Conservation (phyloP, 2,888 invertebrate species). For the Machimus atricapillus region DNA sequence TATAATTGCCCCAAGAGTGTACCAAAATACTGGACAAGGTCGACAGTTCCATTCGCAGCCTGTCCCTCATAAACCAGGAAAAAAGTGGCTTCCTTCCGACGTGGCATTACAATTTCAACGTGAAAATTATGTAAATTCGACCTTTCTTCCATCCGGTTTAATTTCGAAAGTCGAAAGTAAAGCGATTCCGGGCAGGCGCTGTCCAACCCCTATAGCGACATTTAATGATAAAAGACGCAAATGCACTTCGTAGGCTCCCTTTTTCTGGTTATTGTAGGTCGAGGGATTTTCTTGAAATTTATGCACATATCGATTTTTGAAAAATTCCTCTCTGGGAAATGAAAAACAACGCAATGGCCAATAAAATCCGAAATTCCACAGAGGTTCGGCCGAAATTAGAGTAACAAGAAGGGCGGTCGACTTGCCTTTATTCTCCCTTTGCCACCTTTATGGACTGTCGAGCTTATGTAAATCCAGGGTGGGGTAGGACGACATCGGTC, state of each 20-base stretch:
- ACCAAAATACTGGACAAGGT: not conserved
- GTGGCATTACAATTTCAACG: not conserved
- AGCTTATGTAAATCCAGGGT: not conserved
- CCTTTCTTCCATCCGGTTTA: not conserved
- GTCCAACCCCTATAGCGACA: not conserved
- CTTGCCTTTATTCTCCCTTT: not conserved
- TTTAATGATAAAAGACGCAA: not conserved
- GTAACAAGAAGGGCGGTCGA: not conserved
- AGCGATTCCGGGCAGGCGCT: not conserved
- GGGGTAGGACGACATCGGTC: not conserved
- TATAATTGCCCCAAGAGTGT: not conserved
- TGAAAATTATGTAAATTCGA: slow-evolving; percentile 20
- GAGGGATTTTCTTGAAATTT: not conserved
- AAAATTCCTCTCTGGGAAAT: not conserved
- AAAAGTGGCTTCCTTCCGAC: not conserved
- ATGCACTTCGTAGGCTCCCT: not conserved
- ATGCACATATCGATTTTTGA: slow-evolving; percentile 22
- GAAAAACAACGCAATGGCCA: not conserved
- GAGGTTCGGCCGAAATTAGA: not conserved
- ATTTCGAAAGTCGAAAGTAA: not conserved
- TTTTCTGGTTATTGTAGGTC: not conserved
- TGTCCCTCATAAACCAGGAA: not conserved
- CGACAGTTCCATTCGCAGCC: not conserved
- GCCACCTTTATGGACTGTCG: not conserved
- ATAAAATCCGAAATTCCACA: not conserved